Evolutionary conservation across 2,888 invertebrate species (phyloP).

Genomic region (Ornithoptera alexandrae): DNA sequence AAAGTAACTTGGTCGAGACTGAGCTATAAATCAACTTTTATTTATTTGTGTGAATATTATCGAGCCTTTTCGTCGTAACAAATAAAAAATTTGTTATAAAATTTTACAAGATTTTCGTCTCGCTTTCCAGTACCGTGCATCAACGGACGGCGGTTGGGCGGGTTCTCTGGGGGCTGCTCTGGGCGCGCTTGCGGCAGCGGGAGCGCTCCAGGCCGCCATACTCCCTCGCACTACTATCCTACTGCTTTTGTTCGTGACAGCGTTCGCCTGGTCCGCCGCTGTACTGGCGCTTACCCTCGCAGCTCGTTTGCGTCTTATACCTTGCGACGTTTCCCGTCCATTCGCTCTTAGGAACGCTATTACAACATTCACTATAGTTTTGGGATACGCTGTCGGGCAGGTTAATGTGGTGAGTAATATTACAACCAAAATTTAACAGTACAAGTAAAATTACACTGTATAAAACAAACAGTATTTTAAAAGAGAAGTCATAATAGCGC

Average conservation of each 20-base stretch:
- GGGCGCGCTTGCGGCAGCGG: constrained; percentile 87
- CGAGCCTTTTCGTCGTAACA: too few relatives aligned
- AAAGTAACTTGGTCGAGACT: background rate
- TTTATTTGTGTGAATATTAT: too few relatives aligned
- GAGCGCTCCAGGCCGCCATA: constrained; percentile 87
- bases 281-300: constrained; percentile 91
- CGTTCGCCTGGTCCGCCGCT: constrained; percentile 94
- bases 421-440: background rate
- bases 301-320: constrained; percentile 89
- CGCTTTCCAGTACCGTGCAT: constrained; percentile 87
- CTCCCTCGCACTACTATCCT: constrained; percentile 92
- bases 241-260: constrained; percentile 90
- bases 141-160: constrained; percentile 91
- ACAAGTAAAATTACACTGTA: background rate
- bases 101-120: background rate
- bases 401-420: constrained; percentile 91
- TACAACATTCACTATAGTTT: constrained; percentile 91
- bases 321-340: constrained; percentile 92
- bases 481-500: too few relatives aligned
- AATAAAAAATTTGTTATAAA: too few relatives aligned
- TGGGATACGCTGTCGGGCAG: constrained; percentile 93
- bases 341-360: constrained; percentile 91
- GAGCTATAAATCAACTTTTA: background rate
- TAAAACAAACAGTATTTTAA: too few relatives aligned
- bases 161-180: constrained; percentile 89